Evolutionary conservation across 2,888 invertebrate genomes (phyloP), one percentile per base, ranked within the genome.

Genomic region (Dusona sp.): DNA sequence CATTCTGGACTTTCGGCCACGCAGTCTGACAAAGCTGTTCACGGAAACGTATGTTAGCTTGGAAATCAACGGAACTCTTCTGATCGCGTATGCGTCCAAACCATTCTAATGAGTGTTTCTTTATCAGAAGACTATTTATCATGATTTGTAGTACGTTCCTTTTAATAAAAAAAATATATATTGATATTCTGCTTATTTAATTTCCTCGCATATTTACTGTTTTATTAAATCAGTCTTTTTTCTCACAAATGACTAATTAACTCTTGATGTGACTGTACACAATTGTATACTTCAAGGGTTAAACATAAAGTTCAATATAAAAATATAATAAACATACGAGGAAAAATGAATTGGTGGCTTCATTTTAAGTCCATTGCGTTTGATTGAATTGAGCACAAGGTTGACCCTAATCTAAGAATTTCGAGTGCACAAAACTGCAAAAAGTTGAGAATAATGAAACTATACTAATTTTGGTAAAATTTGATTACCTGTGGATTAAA

Each of bases 1-100:
- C 57, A 80, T 67, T 79, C 75, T 64, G 64, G 79, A 81, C 83
- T 72, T 51, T 84, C 85, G 80, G 48, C 79, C 79, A 83, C 77
- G 83, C 57, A 22, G 87, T 83, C 88, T 88, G 88, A 88, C 90
- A 88, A 89, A 90, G 89, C 90, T 89, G 85, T 91, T 91, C 91
- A 89, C 88, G 87, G 91, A 92, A 92, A 89, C 79, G 89, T 85
- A 68, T 86, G 87, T 81, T 75, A 68, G 67, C 79, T 65, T 57
- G 67, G 48, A 25, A 19, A 70, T 70, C 48, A 29, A 48, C 29
- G 70, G 19, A 72, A 25, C 29, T 73, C 33, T 61, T 29, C 36
- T 36, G 19, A 29, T 57, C 65, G 80, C 80, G 81, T 78, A 88
- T 87, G 83, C 83, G 87, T 88, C 85, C 54, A 77, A 88, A 29